These are phyloP conservation scores for Archips xylosteana DNA, from an alignment of 2,888 invertebrate genomes.

Conservation along the genomic window DNA sequence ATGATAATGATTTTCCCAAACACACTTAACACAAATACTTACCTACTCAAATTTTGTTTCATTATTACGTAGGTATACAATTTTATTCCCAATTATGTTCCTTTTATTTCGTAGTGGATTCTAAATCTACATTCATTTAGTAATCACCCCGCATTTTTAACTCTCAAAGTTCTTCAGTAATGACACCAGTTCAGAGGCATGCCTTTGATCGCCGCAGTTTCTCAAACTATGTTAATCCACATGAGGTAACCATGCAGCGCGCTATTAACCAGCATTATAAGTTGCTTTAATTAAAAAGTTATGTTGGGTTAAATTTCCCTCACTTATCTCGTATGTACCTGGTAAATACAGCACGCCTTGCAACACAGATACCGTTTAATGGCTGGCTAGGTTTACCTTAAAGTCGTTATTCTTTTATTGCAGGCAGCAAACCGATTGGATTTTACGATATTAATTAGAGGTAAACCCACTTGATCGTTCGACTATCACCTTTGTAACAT, in stretches of 20 bases:
- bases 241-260: conserved; percentile 30
- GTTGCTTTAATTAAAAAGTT: conserved; percentile 21
- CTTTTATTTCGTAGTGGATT: background rate
- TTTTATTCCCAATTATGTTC: background rate
- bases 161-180: conserved; percentile 17
- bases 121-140: background rate
- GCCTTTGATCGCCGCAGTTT: conserved; percentile 21
- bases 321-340: conserved; percentile 17
- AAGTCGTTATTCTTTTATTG: conserved; percentile 18
- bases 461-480: background rate
- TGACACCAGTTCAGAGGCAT: conserved; percentile 28
- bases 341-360: conserved; percentile 7
- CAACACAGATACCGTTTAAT: conserved; percentile 15
- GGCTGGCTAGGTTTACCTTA: background rate
- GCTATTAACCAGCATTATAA: conserved; percentile 23
- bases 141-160: background rate
- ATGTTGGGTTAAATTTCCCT: conserved; percentile 27
- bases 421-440: background rate
- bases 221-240: conserved; percentile 30
- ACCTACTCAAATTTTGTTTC: background rate
- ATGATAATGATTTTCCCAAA: too few species aligned
- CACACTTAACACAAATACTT: background rate
- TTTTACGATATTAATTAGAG: conserved; percentile 14
- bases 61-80: background rate
- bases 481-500: conserved; percentile 1